A percentile compares a stretch with the other conserved stretches of the same genome.
phyloP scores from a whole-genome alignment of 2,797 vertebrate species.

The Paedocypris micromegethes region DNA sequence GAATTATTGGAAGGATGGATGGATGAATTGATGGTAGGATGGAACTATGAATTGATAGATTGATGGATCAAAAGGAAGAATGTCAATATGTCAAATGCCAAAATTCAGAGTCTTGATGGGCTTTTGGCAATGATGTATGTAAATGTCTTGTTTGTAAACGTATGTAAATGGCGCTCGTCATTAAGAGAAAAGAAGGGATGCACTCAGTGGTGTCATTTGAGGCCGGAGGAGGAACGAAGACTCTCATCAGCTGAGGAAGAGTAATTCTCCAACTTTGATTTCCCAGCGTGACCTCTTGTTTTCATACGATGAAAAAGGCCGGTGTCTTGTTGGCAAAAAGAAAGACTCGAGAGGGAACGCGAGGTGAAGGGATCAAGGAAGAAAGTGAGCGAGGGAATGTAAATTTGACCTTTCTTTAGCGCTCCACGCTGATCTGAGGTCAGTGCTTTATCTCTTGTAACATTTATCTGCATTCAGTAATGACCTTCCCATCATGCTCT shows the following conservation, averaged over 20 bases:
- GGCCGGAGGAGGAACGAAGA: too few species aligned
- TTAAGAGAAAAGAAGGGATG: slow-evolving; percentile 1
- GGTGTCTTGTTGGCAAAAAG: slow-evolving; percentile 4
- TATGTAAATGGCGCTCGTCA: neutral
- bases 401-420: slow-evolving; percentile 46
- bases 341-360: slow-evolving; percentile 8
- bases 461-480: slow-evolving; percentile 51
- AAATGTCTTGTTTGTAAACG: neutral
- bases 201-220: neutral
- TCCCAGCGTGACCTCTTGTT: slow-evolving; percentile 8
- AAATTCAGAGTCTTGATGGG: too few species aligned
- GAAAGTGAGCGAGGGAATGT: slow-evolving; percentile 30
- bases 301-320: neutral
- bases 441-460: slow-evolving; percentile 53
- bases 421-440: slow-evolving; percentile 47
- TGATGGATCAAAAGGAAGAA: neutral
- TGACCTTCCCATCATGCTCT: slow-evolving; percentile 53
- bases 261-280: neutral
- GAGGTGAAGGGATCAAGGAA: slow-evolving; percentile 25
- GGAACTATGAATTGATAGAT: neutral
- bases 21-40: neutral
- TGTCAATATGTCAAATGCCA: too few species aligned
- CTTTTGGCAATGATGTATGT: neutral
- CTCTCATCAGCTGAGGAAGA: neutral
- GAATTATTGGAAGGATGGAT: neutral